These are phyloP conservation scores for Belonocnema kinseyi DNA, from an alignment of 1,140 invertebrate genomes.

Conservation along the genomic window DNA sequence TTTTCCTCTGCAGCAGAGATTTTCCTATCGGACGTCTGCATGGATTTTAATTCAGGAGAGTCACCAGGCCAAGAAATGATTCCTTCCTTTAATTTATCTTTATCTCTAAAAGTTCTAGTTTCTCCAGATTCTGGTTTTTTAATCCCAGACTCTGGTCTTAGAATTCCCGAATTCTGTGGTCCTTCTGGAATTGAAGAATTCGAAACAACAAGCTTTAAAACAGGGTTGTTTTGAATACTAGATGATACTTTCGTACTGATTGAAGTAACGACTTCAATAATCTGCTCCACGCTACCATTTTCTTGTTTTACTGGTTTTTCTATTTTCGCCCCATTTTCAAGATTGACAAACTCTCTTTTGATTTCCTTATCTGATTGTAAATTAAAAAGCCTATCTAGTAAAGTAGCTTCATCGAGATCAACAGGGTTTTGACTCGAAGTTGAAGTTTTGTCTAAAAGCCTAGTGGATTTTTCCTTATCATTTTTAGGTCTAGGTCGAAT, in stretches of 20 bases:
- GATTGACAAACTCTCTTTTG: conserved; percentile 29
- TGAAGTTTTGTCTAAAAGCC: conserved; percentile 35
- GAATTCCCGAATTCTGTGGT: too few species aligned
- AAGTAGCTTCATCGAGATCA: conserved; percentile 44
- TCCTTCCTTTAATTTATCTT: conserved; percentile 9
- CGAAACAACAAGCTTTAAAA: conserved; percentile 55
- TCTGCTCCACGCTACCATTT: conserved; percentile 61
- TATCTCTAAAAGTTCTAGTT: neutral
- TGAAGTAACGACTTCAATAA: conserved; percentile 71
- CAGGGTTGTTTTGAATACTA: conserved; percentile 58
- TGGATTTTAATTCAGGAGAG: conserved; percentile 19
- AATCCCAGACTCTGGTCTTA: too few species aligned
- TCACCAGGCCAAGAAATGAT: conserved; percentile 31
- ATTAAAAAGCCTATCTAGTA: conserved; percentile 63
- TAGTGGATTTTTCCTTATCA: conserved; percentile 52
- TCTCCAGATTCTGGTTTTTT: conserved; percentile 2
- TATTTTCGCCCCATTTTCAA: neutral
- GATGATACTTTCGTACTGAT: conserved; percentile 71
- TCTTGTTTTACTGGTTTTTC: conserved; percentile 43
- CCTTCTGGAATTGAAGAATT: conserved; percentile 35
- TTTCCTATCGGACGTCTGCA: conserved; percentile 63
- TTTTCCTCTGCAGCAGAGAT: conserved; percentile 57
- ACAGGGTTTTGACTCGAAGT: neutral
- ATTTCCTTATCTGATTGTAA: neutral
- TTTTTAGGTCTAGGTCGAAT: conserved; percentile 63